Conservation (phyloP, 2,113 vertebrate species). For the Pachycephala philippinensis region DNA sequence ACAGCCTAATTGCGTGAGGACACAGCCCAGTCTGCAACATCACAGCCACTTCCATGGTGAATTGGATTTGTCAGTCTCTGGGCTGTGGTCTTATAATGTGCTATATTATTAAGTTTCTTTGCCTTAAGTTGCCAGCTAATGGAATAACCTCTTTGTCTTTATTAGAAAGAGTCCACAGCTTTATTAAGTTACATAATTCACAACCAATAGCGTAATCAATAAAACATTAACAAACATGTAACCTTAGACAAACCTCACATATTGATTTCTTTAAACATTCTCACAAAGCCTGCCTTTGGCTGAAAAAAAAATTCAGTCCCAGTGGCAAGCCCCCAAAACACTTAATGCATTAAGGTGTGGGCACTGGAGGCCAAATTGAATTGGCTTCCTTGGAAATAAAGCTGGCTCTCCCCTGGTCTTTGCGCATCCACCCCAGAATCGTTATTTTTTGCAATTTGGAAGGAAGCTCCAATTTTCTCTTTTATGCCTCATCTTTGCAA, state of each 20-base stretch:
- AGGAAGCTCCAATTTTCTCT: neutral
- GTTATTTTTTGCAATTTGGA: neutral
- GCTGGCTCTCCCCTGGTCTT: neutral
- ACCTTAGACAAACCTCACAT: conserved; percentile 61
- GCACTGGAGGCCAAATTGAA: neutral
- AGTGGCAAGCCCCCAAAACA: neutral
- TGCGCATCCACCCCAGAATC: neutral
- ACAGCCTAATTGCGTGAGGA: neutral
- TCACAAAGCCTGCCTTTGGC: conserved; percentile 34
- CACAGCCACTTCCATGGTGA: conserved; percentile 36
- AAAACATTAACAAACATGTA: conserved; percentile 74
- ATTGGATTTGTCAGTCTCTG: conserved; percentile 48
- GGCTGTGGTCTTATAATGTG: conserved; percentile 45
- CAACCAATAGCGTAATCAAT: conserved; percentile 70
- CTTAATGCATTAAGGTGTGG: neutral
- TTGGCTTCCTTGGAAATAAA: neutral
- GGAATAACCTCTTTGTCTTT: conserved; percentile 69
- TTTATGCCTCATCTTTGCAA: neutral
- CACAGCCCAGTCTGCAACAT: conserved; percentile 1
- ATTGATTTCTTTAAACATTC: conserved; percentile 67
- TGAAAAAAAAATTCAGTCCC: neutral
- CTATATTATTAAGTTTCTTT: conserved; percentile 59
- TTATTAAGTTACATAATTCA: conserved; percentile 77
- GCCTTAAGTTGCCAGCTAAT: conserved; percentile 66
- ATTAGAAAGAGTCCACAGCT: conserved; percentile 50